Percentiles rank a stretch among this genome's conserved stretches.
Evolutionary conservation across 2,113 vertebrate species (phyloP).

Genomic region (Tretioscincus oriximinensis): DNA sequence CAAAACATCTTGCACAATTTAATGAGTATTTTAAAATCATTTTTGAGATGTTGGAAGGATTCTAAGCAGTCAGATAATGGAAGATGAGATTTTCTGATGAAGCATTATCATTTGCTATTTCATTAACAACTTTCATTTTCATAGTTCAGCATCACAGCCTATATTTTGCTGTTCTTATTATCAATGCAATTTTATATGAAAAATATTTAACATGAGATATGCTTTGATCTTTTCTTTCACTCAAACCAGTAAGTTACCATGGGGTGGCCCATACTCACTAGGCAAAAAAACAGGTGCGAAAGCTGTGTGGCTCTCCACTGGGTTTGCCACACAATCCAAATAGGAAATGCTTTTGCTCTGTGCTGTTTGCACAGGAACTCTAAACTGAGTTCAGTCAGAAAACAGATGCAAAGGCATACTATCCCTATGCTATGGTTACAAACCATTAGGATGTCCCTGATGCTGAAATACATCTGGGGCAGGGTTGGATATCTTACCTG

Average conservation of each 20-base stretch:
- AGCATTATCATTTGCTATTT: constrained; percentile 4
- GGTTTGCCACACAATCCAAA: too few relatives aligned
- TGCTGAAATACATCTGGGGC: too few relatives aligned
- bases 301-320: too few relatives aligned
- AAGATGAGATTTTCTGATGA: neutral
- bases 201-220: neutral
- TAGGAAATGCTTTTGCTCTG: too few relatives aligned
- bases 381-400: too few relatives aligned
- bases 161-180: neutral
- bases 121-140: neutral
- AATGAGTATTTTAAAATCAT: neutral
- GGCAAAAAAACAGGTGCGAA: too few relatives aligned
- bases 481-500: too few relatives aligned
- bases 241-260: neutral
- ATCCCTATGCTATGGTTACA: too few relatives aligned
- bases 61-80: constrained; percentile 34
- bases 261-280: too few relatives aligned
- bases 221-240: neutral
- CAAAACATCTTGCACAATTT: constrained; percentile 1
- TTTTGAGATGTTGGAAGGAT: neutral
- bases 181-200: neutral
- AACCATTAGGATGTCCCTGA: too few relatives aligned
- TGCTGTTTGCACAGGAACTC: too few relatives aligned
- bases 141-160: neutral
- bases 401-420: too few relatives aligned